phyloP scores from a whole-genome alignment of 2,113 vertebrate species.

The Mugil cephalus region DNA sequence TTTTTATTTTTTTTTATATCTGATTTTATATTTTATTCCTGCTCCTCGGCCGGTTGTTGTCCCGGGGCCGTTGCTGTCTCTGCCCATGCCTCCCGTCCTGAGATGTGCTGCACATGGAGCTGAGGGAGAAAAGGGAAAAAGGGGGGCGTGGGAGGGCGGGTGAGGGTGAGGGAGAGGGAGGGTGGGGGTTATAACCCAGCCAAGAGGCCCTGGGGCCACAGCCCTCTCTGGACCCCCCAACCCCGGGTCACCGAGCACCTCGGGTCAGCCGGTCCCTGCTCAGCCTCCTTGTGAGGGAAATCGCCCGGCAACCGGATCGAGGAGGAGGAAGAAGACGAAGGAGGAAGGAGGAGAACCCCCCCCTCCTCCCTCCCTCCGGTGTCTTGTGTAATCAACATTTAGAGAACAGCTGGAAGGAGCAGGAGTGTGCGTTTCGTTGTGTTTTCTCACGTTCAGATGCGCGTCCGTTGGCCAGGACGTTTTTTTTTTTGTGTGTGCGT shows the following conservation, averaged over 20 bases:
- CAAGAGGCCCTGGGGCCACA: constrained; percentile 68
- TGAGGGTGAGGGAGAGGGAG: background rate
- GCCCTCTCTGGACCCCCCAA: constrained; percentile 66
- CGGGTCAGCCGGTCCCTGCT: constrained; percentile 65
- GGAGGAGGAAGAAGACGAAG: constrained; percentile 31
- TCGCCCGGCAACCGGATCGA: constrained; percentile 42
- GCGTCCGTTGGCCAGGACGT: background rate
- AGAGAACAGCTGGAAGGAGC: constrained; percentile 75
- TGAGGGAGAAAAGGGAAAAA: constrained; percentile 35
- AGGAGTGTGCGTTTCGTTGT: constrained; percentile 35
- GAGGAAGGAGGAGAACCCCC: constrained; percentile 18
- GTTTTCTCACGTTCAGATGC: constrained; percentile 42
- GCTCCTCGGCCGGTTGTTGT: constrained; percentile 66
- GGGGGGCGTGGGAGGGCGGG: background rate
- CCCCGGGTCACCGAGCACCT: constrained; percentile 74
- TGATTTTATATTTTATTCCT: no score
- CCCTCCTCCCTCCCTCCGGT: constrained; percentile 24
- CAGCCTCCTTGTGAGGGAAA: constrained; percentile 65
- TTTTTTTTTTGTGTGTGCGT: constrained; percentile 47
- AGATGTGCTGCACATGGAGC: constrained; percentile 55
- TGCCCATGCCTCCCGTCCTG: constrained; percentile 66
- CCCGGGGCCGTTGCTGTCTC: constrained; percentile 75
- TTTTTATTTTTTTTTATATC: constrained; percentile 64
- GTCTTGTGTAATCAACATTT: constrained; percentile 83
- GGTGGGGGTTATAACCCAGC: no score